Base-by-base conservation (phyloP, 92 coral and sea anemone genomes). In the Desmophyllum pertusum region DNA sequence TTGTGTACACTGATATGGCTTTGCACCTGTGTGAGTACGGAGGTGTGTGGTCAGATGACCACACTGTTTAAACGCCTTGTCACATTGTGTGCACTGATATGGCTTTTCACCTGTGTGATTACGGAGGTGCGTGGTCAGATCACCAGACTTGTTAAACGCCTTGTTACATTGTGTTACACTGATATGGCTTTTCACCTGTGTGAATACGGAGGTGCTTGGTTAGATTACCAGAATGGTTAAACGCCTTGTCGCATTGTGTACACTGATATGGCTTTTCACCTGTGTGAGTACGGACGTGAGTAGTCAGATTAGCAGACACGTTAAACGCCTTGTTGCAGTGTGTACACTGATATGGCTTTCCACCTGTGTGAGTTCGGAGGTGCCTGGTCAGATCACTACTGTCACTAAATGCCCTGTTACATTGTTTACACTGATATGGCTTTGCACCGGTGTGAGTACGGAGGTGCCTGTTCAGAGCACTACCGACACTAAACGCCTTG, bases 231-330 rank as follows among this genome's bases (percentile, higher is more conserved):
- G 78, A 5, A 0, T 0, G 38, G 64, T 53, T 80, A 62, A 86
- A 86, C 71, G 65, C 51, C 81, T 86, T 72, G 23, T 55, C 79
- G 64, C 90, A 86, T 29, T 80, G 73, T 51, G 70, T 72, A 80
- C 90, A 86, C 81, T 80, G 67, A 75, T 86, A 74, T 71, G 90
- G 90, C 79, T 75, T 80, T 70, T 80, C 90, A 33, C 90, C 90
- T 36, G 80, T 82, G 78, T 88, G 91, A 38, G 77, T 82, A 21
- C 84, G 86, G 52, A 78, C 65, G 74, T 86, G 89, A 78, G 0
- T 55, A 29, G 84, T 79, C 45, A 86, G 89, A 86, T 70, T 6
- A n/a, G n/a, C n/a, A n/a, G n/a, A n/a, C n/a, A n/a, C n/a, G 33
- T 46, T 41, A n/a, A n/a, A n/a, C n/a, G n/a, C n/a, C n/a, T n/a